Conservation (phyloP, 1,140 invertebrate species). For the Spodoptera litura region DNA sequence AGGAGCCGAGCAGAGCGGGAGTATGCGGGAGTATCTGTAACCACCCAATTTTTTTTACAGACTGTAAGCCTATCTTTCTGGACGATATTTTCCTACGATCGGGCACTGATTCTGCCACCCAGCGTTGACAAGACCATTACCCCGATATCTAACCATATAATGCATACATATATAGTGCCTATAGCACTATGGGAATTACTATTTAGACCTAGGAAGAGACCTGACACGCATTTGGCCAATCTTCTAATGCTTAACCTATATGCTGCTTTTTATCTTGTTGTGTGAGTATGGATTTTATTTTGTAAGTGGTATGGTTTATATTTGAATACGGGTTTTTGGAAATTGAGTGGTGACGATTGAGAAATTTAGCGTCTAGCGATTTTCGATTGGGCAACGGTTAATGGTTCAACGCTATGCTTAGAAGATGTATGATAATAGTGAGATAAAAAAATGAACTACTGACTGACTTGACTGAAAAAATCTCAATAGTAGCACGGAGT, state of each 20-base stretch:
- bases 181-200: not conserved
- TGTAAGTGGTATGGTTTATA: not conserved
- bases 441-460: no score
- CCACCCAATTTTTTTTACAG: not conserved
- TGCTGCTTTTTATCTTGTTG: not conserved
- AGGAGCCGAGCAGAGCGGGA: no score
- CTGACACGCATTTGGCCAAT: not conserved
- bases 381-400: no score
- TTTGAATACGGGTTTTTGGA: not conserved
- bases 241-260: not conserved
- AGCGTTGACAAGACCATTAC: not conserved
- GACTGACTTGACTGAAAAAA: no score
- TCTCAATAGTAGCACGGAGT: no score
- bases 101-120: not conserved
- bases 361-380: no score
- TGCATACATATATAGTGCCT: not conserved
- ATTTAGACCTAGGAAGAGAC: not conserved
- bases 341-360: not conserved
- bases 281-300: conserved; percentile 13
- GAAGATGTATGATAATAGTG: no score
- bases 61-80: not conserved
- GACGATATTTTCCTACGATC: not conserved
- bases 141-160: not conserved
- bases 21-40: no score
- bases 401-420: no score